These are phyloP conservation scores for Lacerta agilis DNA, from an alignment of 2,797 vertebrate species.

Conservation along the genomic window DNA sequence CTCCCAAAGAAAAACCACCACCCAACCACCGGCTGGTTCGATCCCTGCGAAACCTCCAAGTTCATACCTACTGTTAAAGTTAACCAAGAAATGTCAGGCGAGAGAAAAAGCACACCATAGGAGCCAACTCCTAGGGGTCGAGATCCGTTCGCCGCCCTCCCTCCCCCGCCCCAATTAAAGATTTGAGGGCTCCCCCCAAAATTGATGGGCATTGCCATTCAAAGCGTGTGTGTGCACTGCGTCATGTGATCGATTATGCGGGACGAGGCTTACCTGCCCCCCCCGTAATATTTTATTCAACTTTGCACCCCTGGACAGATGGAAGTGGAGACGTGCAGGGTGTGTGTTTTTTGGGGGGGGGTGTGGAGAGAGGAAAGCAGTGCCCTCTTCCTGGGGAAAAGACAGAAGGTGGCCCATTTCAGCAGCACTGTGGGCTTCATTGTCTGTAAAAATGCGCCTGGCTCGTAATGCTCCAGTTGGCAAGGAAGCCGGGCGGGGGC, in stretches of 20 bases:
- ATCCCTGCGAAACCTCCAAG: conserved; percentile 61
- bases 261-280: no score
- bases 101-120: neutral
- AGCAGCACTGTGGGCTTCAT: conserved; percentile 47
- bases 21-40: neutral
- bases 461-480: conserved; percentile 46
- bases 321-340: neutral
- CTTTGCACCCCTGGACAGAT: no score
- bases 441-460: conserved; percentile 58
- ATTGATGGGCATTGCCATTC: no score
- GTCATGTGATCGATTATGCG: no score
- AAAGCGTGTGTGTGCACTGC: no score
- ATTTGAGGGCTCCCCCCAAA: no score
- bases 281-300: no score
- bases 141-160: no score
- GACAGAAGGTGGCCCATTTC: fast-evolving
- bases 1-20: no score
- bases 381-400: neutral
- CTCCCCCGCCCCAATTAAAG: no score
- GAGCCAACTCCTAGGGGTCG: no score
- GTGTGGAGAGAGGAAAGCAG: neutral
- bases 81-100: conserved; percentile 59
- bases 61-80: conserved; percentile 69
- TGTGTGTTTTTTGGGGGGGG: neutral
- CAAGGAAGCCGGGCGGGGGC: conserved; percentile 34